Evolutionary conservation across 2,797 vertebrate species (phyloP), one percentile per base, ranked within the genome.

Genomic region (Cheirogaleus major): DNA sequence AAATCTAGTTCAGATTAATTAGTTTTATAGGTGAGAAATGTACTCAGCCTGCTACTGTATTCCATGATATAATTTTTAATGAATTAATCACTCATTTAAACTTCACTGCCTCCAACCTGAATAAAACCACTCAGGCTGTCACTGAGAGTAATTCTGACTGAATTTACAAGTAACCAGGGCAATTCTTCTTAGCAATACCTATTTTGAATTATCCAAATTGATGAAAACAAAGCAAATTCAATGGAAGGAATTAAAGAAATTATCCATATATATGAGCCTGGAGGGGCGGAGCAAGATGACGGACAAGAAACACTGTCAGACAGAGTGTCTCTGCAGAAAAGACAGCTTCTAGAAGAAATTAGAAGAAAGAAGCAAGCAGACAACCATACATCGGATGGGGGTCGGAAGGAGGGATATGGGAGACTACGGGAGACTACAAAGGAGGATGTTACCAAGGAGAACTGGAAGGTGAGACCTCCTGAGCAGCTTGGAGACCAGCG

Each of bases 61-160:
- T 91, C 69, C 17, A 41, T 72, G 45, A 80, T 57, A 80, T 45
- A 89, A 84, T 52, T 93, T 57, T 94, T 93, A 96, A 94, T 81
- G 65, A 91, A 96, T 91, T 94, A 95, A 95, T 89, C 35, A 93
- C 32, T 96, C 70, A 87, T 92, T 96, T 95, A 96, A 98, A 95
- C 41, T 76, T 59, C 48, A 93, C 43, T 63, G 32, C 14, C 80
- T 96, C 23, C 7, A 14, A 61, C 25, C 13, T 67, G n/a, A 93
- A 84, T 87, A 87, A 98, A 95, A 92, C 65, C 35, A 61, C 65
- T 78, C 70, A 84, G 55, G 7, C 32, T 80, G 70, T 93, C 87
- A 91, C 5, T 32, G 14, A 91, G 17, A 92, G 30, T 48, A 81
- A 95, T 89, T 87, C 57, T 63, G 30, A 86, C 18, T 80, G 22